A percentile compares a stretch with the other conserved stretches of the same genome.
Evolutionary conservation across 2,113 vertebrate genomes (phyloP).

Genomic region (Conger conger): DNA sequence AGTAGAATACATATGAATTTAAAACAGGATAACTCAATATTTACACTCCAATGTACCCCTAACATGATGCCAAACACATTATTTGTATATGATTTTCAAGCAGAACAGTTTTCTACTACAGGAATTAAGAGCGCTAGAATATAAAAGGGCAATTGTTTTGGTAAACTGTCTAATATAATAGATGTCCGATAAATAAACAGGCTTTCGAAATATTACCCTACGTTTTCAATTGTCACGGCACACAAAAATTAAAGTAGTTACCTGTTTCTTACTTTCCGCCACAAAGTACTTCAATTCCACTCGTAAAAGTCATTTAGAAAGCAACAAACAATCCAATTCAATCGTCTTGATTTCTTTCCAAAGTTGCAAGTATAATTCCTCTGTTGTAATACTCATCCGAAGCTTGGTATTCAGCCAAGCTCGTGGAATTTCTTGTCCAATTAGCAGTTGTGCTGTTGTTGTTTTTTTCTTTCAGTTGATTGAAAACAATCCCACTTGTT

Average conservation of each 20-base stretch:
- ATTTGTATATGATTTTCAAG: background rate
- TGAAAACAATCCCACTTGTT: conserved; percentile 40
- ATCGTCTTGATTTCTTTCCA: conserved; percentile 40
- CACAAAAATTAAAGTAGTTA: conserved; percentile 35
- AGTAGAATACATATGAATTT: too few species aligned
- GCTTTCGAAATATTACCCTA: background rate
- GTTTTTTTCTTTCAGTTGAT: conserved; percentile 15
- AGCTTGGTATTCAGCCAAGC: conserved; percentile 51
- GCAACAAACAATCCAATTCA: conserved; percentile 43
- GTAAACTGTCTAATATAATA: background rate
- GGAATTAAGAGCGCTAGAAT: background rate
- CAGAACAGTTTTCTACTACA: background rate
- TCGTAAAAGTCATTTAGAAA: conserved; percentile 52
- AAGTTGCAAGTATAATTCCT: conserved; percentile 55
- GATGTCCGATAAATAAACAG: background rate
- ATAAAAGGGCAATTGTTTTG: background rate
- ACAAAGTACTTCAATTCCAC: conserved; percentile 37
- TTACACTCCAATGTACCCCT: background rate
- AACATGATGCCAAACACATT: background rate
- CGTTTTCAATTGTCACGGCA: background rate
- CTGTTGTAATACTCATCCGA: conserved; percentile 54
- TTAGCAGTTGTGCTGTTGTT: conserved; percentile 31
- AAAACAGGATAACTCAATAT: background rate
- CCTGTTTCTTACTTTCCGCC: conserved; percentile 45
- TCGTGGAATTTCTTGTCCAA: conserved; percentile 46